phyloP scores from a whole-genome alignment of 2,113 vertebrate species.

The human (Homo sapiens) region DNA sequence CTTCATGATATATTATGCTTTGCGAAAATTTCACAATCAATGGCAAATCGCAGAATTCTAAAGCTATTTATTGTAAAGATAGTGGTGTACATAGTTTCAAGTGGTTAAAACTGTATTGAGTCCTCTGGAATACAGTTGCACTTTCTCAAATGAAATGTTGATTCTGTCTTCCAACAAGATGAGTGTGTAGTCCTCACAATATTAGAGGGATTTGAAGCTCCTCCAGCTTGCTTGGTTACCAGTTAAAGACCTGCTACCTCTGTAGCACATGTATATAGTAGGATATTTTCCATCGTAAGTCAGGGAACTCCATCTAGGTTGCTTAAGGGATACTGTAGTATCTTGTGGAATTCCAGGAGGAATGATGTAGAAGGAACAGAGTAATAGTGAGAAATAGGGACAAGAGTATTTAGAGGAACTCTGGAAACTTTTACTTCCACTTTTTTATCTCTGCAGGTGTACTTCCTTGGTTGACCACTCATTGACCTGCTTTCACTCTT shows the following conservation, averaged over 20 bases:
- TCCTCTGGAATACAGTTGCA: neutral
- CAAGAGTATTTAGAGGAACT: neutral
- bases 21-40: neutral
- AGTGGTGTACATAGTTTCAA: neutral
- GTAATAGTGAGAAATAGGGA: neutral
- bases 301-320: neutral
- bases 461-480: neutral
- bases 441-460: neutral
- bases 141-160: neutral
- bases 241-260: neutral
- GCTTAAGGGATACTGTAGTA: neutral
- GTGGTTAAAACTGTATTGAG: neutral
- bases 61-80: neutral
- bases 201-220: neutral
- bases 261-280: too few relatives aligned
- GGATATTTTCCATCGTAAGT: neutral
- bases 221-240: neutral
- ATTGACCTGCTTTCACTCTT: neutral
- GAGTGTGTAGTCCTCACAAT: too few relatives aligned
- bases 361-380: neutral
- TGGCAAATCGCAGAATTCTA: neutral
- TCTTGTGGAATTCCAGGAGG: neutral
- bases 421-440: neutral
- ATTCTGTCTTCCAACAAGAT: neutral
- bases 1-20: neutral